A percentile compares a stretch with the other conserved stretches of the same genome.
phyloP scores from a whole-genome alignment of 2,888 invertebrate species.

The Erannis defoliaria region DNA sequence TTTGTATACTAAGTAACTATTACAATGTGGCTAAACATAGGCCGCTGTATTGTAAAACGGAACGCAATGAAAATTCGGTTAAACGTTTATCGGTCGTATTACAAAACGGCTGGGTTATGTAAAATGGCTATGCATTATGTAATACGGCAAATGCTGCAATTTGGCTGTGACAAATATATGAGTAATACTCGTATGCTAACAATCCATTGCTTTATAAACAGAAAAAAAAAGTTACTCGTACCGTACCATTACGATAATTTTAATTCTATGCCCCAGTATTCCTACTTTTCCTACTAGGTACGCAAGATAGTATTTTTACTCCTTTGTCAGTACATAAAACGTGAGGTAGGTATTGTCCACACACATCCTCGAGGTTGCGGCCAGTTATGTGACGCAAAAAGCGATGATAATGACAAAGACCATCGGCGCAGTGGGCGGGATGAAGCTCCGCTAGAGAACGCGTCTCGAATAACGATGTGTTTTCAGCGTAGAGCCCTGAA shows the following conservation, averaged over 20 bases:
- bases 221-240: not conserved
- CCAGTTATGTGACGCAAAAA: slow-evolving; percentile 82
- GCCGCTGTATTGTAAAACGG: too few species aligned
- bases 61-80: too few species aligned
- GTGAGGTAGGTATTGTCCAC: slow-evolving; percentile 55
- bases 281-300: not conserved
- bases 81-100: too few species aligned
- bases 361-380: slow-evolving; percentile 66
- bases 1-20: too few species aligned
- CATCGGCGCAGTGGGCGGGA: slow-evolving; percentile 79
- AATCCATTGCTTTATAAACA: too few species aligned
- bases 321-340: slow-evolving; percentile 52
- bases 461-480: slow-evolving; percentile 75
- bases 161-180: too few species aligned
- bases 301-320: slow-evolving; percentile 37
- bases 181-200: too few species aligned
- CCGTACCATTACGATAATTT: not conserved
- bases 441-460: slow-evolving; percentile 69
- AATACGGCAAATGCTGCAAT: too few species aligned
- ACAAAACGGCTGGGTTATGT: too few species aligned
- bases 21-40: too few species aligned
- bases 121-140: too few species aligned
- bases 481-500: slow-evolving; percentile 50
- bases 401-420: slow-evolving; percentile 83
- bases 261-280: not conserved